Evolutionary conservation across 2,888 invertebrate genomes (phyloP).

Genomic region (Ectobius pallidus): DNA sequence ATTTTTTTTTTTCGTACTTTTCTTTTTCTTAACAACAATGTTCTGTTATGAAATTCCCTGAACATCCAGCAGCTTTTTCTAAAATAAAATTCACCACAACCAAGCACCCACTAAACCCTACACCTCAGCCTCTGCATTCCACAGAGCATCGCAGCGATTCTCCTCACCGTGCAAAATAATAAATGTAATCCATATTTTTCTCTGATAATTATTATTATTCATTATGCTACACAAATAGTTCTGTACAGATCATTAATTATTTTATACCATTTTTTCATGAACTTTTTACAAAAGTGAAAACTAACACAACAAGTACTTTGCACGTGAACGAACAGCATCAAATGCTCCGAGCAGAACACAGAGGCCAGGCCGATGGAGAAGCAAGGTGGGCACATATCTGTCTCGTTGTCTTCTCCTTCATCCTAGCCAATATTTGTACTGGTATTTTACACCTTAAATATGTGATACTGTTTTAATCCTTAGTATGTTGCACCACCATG

Average conservation of each 20-base stretch:
- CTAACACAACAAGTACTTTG: slow-evolving; percentile 45
- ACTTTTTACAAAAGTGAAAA: slow-evolving; percentile 49
- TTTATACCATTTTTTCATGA: slow-evolving; percentile 45
- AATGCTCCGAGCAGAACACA: slow-evolving; percentile 35
- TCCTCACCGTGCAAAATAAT: slow-evolving; percentile 43
- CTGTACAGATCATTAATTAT: slow-evolving; percentile 60
- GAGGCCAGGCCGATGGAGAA: slow-evolving; percentile 31
- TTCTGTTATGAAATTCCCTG: slow-evolving; percentile 38
- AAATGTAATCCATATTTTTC: slow-evolving; percentile 34
- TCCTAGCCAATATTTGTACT: slow-evolving; percentile 37
- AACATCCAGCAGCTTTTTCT: slow-evolving; percentile 35
- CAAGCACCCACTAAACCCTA: slow-evolving; percentile 26
- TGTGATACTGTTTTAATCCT: slow-evolving; percentile 18
- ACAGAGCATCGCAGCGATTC: slow-evolving; percentile 38
- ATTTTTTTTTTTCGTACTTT: slow-evolving; percentile 26
- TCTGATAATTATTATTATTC: slow-evolving; percentile 57
- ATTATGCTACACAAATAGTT: slow-evolving; percentile 67
- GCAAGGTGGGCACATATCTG: slow-evolving; percentile 19
- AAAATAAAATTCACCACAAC: slow-evolving; percentile 24
- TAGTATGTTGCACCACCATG: slow-evolving; percentile 38
- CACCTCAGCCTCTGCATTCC: slow-evolving; percentile 33
- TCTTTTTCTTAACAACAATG: slow-evolving; percentile 33
- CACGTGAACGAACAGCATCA: slow-evolving; percentile 33
- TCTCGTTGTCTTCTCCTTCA: slow-evolving; percentile 30
- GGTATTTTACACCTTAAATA: slow-evolving; percentile 31